phyloP scores from a whole-genome alignment of 2,797 vertebrate species.

The Smutsia gigantea region DNA sequence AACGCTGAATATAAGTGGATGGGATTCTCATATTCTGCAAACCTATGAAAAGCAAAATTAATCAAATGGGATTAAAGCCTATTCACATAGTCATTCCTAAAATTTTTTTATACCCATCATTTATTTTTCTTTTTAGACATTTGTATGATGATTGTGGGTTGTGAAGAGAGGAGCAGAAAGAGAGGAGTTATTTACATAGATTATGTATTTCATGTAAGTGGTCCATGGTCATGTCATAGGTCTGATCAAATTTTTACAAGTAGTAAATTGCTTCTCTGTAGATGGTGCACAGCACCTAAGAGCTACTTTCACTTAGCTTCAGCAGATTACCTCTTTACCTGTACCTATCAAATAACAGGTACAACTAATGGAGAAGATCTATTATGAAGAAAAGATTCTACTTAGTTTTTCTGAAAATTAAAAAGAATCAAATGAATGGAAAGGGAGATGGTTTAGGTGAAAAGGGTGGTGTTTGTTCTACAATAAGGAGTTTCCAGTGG shows the following conservation, averaged over 20 bases:
- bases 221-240: too few species aligned
- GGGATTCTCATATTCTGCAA: background rate
- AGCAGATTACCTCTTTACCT: background rate
- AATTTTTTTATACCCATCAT: background rate
- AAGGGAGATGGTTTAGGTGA: background rate
- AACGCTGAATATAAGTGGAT: background rate
- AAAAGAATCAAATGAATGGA: background rate
- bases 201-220: background rate
- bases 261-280: background rate
- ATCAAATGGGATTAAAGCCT: background rate
- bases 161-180: background rate
- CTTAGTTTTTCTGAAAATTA: background rate
- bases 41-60: background rate
- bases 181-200: background rate
- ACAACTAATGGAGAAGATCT: background rate
- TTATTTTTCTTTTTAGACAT: conserved; percentile 2
- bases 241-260: background rate
- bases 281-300: rapidly evolving
- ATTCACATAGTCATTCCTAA: background rate
- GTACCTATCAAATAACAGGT: background rate
- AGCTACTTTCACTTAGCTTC: background rate
- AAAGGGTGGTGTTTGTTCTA: background rate
- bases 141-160: background rate
- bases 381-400: background rate
- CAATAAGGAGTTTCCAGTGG: background rate